Base-by-base conservation (phyloP, 2,888 invertebrate species). In the Calameuta pallipes region DNA sequence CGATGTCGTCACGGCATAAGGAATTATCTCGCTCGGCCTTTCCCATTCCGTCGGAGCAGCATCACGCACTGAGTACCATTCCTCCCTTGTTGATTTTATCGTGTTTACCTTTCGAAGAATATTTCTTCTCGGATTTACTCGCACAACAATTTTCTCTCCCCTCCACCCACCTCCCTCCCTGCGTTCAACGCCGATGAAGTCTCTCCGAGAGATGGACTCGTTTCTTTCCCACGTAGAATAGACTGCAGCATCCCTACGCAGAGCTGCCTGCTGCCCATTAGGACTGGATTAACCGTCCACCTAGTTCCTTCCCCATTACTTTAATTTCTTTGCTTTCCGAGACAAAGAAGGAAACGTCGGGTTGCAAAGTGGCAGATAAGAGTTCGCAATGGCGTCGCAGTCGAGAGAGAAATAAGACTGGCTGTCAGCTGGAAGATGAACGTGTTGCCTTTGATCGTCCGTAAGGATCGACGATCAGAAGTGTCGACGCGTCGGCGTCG, bases 81-180 rank as follows among this genome's bases (percentile, higher is more conserved):
- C 37, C 76, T 75, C 77, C 78, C 83, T 84, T 88, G 88, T 90
- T 89, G 89, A 89, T 89, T 89, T 90, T 89, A 90, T 90, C 90
- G 85, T 86, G 85, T 89, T 88, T 88, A 87, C 84, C 83, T 86
- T 89, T 84, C 80, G 78, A 75, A 76, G 84, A 82, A 87, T 82
- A 75, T 84, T 56, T 79, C 69, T 71, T 71, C 71, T 34, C 71
- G 71, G 71, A 71, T 71, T 71, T 71, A 12, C 71, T 71, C 71
- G 56, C 56, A 23, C 23, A 9, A 56, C 56, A 71, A 71, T 33
- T 71, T 71, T 71, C 34, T 30, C 71, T 30, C 71, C 30, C 71
- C 9, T 30, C 23, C 35, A 33, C 30, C 77, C 73, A 74, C 34
- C 78, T 74, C 73, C 75, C 36, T 4, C 4, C n/a, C 34, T 41